Base-by-base conservation (phyloP, 2,113 vertebrate species). In the Turnix velox region DNA sequence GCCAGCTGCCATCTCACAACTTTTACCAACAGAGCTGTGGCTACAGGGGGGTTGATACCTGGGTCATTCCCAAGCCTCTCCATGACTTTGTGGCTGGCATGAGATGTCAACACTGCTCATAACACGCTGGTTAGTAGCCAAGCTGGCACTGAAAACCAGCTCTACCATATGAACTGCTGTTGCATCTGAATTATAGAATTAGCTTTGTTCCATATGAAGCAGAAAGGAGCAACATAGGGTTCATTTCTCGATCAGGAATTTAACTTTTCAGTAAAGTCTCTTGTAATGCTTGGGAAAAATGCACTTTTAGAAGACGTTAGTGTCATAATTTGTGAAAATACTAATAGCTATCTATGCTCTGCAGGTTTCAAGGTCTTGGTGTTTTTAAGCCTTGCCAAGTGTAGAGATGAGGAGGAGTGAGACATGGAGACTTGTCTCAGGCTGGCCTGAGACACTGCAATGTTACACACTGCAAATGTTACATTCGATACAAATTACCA, bases 161-260 rank as follows among this genome's bases (percentile, higher is more conserved):
- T 54, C 46, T 63, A 20, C 28, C 12, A 3, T 48, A 73, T 0
- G 1, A 86, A 73, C 18, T 0, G 0, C 55, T 74, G 42, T 33
- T 74, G 75, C 14, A 12, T 31, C 25, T 3, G 13, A 48, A 54
- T 61, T 55, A 81, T 1, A 27, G 18, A 59, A 22, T 16, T 72
- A 52, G 67, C 58, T 58, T 77, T 86, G 27, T 55, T 54, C 37
- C 20, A 33, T 8, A 35, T 46, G 46, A 66, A 76, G 31, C 30
- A 46, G 66, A 37, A 19, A 6, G 24, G 59, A 20, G 27, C 4
- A 13, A 30, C 59, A 30, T 18, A 40, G 27, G 59, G 22, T 30
- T 62, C 6, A 30, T 62, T 62, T 62, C 27, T 30, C 59, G 40
- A 20, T 42, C 39, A 42, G 37, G 28, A 30, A 62, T 62, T 62